Conservation (phyloP, 2,113 vertebrate species). For the Zosterops hypoxanthus region DNA sequence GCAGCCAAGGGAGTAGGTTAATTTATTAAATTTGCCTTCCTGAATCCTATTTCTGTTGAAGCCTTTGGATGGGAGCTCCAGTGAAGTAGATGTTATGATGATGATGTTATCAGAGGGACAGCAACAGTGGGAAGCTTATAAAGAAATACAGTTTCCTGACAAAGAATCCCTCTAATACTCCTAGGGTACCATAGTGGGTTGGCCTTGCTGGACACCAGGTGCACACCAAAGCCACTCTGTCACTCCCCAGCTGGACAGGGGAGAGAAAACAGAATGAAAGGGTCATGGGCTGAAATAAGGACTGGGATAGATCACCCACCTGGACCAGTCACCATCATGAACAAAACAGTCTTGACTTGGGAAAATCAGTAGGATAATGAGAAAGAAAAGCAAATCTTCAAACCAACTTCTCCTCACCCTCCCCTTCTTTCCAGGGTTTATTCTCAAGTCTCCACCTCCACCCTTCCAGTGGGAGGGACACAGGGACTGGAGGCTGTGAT, state of each 20-base stretch:
- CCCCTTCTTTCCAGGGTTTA: not conserved
- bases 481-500: not conserved
- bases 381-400: not conserved
- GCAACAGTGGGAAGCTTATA: not conserved
- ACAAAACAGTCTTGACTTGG: not conserved
- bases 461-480: not conserved
- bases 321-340: not conserved
- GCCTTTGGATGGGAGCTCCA: not conserved
- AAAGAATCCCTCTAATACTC: not conserved
- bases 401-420: accelerated
- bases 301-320: not conserved
- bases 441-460: not conserved
- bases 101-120: not conserved
- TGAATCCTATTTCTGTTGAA: conserved; percentile 20
- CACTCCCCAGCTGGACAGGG: not conserved
- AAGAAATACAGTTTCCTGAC: not conserved
- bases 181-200: not conserved
- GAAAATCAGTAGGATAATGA: not conserved
- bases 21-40: conserved; percentile 44
- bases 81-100: not conserved
- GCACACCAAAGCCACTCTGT: not conserved
- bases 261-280: not conserved
- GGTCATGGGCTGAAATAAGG: not conserved
- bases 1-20: conserved; percentile 17
- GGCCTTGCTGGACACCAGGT: not conserved